Percentiles rank a stretch among this genome's conserved stretches.
Evolutionary conservation across 2,113 vertebrate species (phyloP).

Genomic region (Fregata magnificens): DNA sequence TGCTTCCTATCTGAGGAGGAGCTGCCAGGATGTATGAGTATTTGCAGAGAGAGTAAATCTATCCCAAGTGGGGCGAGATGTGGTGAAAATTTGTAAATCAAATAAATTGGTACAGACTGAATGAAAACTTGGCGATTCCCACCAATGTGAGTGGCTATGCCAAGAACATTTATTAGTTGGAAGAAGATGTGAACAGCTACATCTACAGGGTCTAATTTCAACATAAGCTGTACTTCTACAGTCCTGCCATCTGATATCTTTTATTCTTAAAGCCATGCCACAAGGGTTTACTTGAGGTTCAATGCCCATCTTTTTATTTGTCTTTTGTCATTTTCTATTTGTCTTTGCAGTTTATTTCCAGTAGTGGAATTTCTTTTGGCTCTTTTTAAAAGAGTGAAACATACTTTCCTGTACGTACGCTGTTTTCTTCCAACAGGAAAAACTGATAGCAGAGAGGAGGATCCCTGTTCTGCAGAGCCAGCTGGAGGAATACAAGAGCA

Average conservation of each 20-base stretch:
- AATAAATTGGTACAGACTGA: background rate
- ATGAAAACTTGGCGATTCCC: background rate
- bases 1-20: background rate
- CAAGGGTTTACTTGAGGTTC: background rate
- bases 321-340: background rate
- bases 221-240: background rate
- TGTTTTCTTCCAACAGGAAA: constrained; percentile 78
- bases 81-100: background rate
- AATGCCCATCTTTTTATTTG: background rate
- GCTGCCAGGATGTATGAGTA: background rate
- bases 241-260: background rate
- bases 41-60: background rate
- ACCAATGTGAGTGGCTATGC: background rate
- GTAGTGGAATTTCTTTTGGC: background rate
- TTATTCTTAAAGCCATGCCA: background rate
- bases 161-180: background rate
- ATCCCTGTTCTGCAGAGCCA: constrained; percentile 81
- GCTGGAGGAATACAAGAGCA: constrained; percentile 87
- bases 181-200: background rate
- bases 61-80: fast-evolving
- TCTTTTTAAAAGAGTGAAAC: background rate
- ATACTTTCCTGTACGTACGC: background rate
- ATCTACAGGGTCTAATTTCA: background rate
- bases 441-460: constrained; percentile 81
- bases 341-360: background rate